Percentiles rank a stretch among this genome's conserved stretches.
Conservation (phyloP, 2,888 invertebrate genomes). For the Dermolepida albohirtum region DNA sequence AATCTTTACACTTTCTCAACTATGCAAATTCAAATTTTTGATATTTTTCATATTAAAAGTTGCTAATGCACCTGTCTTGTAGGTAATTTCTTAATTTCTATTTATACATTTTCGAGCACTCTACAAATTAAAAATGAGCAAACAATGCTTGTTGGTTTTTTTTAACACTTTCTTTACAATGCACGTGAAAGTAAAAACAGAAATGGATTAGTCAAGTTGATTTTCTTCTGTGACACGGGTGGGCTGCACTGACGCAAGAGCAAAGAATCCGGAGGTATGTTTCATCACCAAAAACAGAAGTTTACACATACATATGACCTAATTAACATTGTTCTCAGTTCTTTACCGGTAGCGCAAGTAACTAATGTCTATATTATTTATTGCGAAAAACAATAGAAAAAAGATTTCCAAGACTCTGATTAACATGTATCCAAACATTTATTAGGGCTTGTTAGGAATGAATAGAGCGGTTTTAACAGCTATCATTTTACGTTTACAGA, state of each 20-base stretch:
- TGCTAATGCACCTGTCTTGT: too few relatives aligned
- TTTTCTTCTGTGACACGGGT: conserved; percentile 11
- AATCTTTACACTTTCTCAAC: conserved; percentile 26
- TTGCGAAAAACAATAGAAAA: too few relatives aligned
- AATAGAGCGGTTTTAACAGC: too few relatives aligned
- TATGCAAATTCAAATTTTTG: conserved; percentile 16
- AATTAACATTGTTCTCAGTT: too few relatives aligned
- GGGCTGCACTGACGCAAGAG: conserved; percentile 10
- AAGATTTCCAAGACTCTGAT: too few relatives aligned
- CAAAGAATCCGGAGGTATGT: conserved; percentile 28
- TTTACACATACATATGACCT: conserved; percentile 11
- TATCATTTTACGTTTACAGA: too few relatives aligned
- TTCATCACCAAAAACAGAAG: background rate
- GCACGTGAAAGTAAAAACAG: conserved; percentile 38
- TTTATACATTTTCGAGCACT: background rate
- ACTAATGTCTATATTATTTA: too few relatives aligned
- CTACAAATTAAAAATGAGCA: background rate
- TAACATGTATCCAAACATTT: too few relatives aligned
- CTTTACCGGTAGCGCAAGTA: too few relatives aligned
- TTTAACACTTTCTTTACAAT: conserved; percentile 35
- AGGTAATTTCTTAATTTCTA: conserved; percentile 11
- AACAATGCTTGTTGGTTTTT: conserved; percentile 13
- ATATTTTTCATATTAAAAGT: background rate
- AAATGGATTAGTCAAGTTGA: conserved; percentile 40
- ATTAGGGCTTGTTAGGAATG: too few relatives aligned